These are phyloP conservation scores for Ibycter americanus DNA, from an alignment of 2,797 vertebrate species.

Conservation along the genomic window DNA sequence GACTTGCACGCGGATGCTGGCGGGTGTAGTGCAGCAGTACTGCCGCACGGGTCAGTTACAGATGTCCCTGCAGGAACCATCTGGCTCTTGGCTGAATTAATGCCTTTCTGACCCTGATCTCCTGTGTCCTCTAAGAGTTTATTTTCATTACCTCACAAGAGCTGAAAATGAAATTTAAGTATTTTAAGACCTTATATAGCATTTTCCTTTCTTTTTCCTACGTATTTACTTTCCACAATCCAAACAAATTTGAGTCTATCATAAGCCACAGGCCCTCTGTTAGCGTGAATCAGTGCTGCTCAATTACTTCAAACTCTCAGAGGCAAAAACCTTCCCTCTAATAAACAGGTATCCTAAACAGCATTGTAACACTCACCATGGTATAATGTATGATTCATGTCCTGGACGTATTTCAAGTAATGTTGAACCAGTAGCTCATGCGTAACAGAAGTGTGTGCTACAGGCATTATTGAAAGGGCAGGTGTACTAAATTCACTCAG, in stretches of 20 bases:
- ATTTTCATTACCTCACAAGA: background rate
- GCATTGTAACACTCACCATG: accelerated
- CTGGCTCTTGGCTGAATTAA: background rate
- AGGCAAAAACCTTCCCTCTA: accelerated
- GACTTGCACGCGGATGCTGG: background rate
- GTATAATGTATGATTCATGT: accelerated
- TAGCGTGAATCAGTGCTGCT: accelerated
- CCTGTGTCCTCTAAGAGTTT: background rate
- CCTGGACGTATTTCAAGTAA: background rate
- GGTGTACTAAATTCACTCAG: accelerated
- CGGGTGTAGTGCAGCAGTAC: accelerated
- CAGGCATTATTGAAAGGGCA: accelerated
- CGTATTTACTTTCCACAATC: background rate
- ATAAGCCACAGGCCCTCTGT: background rate
- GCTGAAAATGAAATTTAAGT: background rate
- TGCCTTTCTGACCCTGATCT: background rate
- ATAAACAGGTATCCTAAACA: background rate
- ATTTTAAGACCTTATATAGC: background rate
- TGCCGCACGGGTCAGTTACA: accelerated
- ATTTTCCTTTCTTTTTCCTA: background rate
- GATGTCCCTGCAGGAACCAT: background rate
- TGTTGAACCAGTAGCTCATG: accelerated
- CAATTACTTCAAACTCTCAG: background rate
- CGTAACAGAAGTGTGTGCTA: accelerated
- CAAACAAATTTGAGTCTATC: background rate